Conservation (phyloP, 2,888 invertebrate genomes). For the Thera britannica region DNA sequence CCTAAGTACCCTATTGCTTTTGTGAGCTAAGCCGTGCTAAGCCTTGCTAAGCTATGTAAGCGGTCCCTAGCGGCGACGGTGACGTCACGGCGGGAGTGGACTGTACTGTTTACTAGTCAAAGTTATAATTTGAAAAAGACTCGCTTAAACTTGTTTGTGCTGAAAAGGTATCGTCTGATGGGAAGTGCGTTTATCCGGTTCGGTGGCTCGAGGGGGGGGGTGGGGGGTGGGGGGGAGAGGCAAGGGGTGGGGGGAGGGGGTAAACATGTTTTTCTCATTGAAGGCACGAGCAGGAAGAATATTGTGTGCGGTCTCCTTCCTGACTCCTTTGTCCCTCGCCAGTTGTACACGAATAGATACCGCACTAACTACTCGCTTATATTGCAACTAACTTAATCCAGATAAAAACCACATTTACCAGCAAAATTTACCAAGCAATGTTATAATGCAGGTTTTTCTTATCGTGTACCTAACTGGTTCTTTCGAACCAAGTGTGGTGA, state of each 20-base stretch:
- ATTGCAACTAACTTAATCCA: background rate
- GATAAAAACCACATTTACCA: too few relatives aligned
- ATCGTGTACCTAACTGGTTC: too few relatives aligned
- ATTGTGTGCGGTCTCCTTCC: slow-evolving; percentile 10
- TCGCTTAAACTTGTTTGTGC: background rate
- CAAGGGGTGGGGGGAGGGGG: background rate
- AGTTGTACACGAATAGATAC: background rate
- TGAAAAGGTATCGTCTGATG: slow-evolving; percentile 9
- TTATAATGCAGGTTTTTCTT: too few relatives aligned
- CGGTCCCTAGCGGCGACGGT: background rate
- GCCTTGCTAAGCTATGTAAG: background rate
- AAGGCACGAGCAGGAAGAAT: slow-evolving; percentile 7
- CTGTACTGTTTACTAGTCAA: background rate
- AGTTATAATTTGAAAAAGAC: slow-evolving; percentile 11
- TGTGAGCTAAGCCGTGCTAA: background rate
- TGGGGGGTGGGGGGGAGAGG: background rate
- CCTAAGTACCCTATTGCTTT: too few relatives aligned
- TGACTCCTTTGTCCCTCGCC: slow-evolving; percentile 1
- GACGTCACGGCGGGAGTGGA: background rate
- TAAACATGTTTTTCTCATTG: slow-evolving; percentile 25
- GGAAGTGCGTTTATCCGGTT: slow-evolving; percentile 6
- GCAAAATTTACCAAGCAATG: too few relatives aligned
- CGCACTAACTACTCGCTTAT: background rate
- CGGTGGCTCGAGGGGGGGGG: background rate
- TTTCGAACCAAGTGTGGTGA: too few relatives aligned